A percentile compares a stretch with the other conserved stretches of the same genome.
Evolutionary conservation across 1,140 invertebrate genomes (phyloP).

Genomic region (Caenorhabditis tropicalis): DNA sequence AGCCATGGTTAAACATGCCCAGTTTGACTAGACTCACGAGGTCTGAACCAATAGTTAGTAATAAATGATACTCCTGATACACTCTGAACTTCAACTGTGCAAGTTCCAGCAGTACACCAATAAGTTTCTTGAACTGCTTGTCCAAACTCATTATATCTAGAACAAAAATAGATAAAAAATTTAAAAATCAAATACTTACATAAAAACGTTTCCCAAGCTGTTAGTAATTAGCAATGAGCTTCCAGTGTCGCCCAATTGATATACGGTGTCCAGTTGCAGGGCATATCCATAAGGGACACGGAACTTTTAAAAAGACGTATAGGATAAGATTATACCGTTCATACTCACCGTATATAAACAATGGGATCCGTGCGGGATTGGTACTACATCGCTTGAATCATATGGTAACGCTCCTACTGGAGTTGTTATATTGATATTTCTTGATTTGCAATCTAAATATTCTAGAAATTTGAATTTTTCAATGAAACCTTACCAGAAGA

Average conservation of each 20-base stretch:
- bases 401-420: not conserved
- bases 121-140: not conserved
- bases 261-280: not conserved
- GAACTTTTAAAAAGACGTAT: not conserved
- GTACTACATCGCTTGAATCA: not conserved
- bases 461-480: no score
- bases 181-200: not conserved
- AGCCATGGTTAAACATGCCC: not conserved
- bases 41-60: not conserved
- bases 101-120: not conserved
- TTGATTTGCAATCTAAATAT: not conserved
- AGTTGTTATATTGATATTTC: not conserved
- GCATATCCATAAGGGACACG: not conserved
- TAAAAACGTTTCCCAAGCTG: not conserved
- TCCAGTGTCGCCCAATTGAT: not conserved
- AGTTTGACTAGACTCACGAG: not conserved
- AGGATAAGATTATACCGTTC: not conserved
- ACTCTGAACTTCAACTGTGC: not conserved
- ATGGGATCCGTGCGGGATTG: not conserved
- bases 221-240: not conserved
- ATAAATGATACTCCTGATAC: not conserved
- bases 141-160: conserved; percentile 3
- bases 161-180: not conserved
- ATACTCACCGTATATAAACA: not conserved
- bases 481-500: no score